phyloP scores from a whole-genome alignment of 2,888 invertebrate species.

The Drosophila pseudotakahashii region DNA sequence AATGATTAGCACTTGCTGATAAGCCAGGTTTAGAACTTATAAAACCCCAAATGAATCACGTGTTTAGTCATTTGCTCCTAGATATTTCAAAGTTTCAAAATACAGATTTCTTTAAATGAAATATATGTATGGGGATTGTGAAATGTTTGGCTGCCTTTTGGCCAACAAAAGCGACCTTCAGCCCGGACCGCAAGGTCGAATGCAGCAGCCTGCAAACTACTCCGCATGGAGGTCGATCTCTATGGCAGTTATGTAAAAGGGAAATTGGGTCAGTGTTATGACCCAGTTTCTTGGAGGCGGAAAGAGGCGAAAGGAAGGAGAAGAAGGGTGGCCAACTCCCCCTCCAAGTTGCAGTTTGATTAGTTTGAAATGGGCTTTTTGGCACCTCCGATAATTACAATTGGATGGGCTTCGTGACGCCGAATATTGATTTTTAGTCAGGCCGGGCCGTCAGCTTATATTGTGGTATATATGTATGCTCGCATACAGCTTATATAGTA shows the following conservation, averaged over 20 bases:
- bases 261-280: conserved; percentile 77
- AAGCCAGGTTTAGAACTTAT: conserved; percentile 11
- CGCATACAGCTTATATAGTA: conserved; percentile 14
- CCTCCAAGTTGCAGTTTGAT: conserved; percentile 30
- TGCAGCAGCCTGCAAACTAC: conserved; percentile 47
- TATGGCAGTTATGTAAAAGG: conserved; percentile 33
- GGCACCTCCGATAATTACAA: conserved; percentile 48
- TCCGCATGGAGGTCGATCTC: conserved; percentile 33
- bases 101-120: conserved; percentile 2
- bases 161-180: conserved; percentile 37
- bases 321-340: neutral
- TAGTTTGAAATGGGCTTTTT: conserved; percentile 33
- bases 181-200: conserved; percentile 44
- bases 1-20: conserved; percentile 19
- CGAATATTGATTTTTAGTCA: conserved; percentile 38
- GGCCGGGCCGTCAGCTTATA: conserved; percentile 5
- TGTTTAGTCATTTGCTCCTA: neutral
- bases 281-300: conserved; percentile 57
- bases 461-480: neutral
- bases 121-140: neutral
- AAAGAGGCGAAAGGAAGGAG: neutral
- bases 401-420: conserved; percentile 43
- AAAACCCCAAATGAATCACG: conserved; percentile 32
- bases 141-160: conserved; percentile 22
- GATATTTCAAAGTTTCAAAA: conserved; percentile 10